These are phyloP conservation scores for Callyntrura guangdongensis DNA, from an alignment of 2,888 invertebrate species.

Conservation along the genomic window DNA sequence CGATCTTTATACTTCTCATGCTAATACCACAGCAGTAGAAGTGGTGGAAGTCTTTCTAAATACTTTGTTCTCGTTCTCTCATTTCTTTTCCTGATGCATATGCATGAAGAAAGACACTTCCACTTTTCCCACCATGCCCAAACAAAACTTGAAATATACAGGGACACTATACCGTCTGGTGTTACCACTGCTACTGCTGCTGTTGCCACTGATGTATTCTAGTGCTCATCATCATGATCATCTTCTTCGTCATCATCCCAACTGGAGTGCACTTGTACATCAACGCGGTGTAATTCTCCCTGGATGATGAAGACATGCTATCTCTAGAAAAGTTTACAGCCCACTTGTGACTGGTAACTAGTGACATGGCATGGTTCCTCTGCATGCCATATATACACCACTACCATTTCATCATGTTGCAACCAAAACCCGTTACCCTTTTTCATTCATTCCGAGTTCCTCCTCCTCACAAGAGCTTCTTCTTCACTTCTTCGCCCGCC, in stretches of 20 bases:
- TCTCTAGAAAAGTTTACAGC: slow-evolving; percentile 63
- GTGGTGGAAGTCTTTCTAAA: not conserved
- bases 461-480: slow-evolving; percentile 24
- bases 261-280: slow-evolving; percentile 62
- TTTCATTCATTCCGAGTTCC: slow-evolving; percentile 13
- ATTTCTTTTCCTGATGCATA: slow-evolving; percentile 35
- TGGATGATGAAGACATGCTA: slow-evolving; percentile 67
- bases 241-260: slow-evolving; percentile 38
- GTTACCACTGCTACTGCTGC: slow-evolving; percentile 13
- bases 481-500: slow-evolving; percentile 41
- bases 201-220: slow-evolving; percentile 61
- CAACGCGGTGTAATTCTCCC: slow-evolving; percentile 31
- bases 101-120: slow-evolving; percentile 30
- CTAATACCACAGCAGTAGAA: not conserved
- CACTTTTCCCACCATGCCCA: not conserved
- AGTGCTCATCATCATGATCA: slow-evolving; percentile 49
- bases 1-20: not conserved
- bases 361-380: slow-evolving; percentile 33
- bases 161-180: not conserved
- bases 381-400: slow-evolving; percentile 23
- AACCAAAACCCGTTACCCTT: slow-evolving; percentile 30
- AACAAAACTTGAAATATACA: not conserved
- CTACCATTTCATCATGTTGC: slow-evolving; percentile 42
- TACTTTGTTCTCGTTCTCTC: slow-evolving; percentile 5
- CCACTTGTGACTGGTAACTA: slow-evolving; percentile 69